Evolutionary conservation across 37 sponge, comb jelly and placozoan genomes (phyloP).

Genomic region (Ianthella basta): DNA sequence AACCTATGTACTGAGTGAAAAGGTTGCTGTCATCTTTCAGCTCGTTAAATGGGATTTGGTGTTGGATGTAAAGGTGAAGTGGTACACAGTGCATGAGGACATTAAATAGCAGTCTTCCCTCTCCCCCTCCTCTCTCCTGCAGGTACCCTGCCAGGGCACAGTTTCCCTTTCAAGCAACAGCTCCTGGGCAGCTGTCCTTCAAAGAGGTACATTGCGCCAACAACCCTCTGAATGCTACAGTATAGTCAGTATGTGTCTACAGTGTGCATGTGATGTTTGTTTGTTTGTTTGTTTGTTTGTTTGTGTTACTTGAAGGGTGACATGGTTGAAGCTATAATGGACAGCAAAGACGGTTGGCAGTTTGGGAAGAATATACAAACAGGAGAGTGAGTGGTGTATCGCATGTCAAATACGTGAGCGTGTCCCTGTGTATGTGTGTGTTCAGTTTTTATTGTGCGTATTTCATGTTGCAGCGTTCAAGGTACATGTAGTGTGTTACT

Average conservation of each 20-base stretch:
- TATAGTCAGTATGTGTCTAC: background rate
- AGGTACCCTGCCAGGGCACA: slow-evolving; percentile 65
- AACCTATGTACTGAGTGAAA: too few species aligned
- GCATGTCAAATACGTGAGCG: background rate
- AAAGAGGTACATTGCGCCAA: slow-evolving; percentile 43
- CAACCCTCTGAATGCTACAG: background rate
- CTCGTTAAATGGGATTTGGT: too few species aligned
- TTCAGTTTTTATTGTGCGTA: too few species aligned
- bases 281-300: background rate
- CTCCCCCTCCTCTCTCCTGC: background rate
- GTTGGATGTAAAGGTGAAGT: too few species aligned
- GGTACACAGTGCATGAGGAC: too few species aligned
- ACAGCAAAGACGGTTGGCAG: slow-evolving; percentile 79
- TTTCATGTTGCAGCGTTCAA: too few species aligned
- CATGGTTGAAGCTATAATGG: slow-evolving; percentile 70
- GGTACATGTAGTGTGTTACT: too few species aligned
- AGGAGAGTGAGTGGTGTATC: slow-evolving; percentile 47
- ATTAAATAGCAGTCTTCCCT: too few species aligned
- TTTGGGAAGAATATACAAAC: slow-evolving; percentile 71
- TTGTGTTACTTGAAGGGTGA: slow-evolving; percentile 60
- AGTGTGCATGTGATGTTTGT: background rate
- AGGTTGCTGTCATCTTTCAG: too few species aligned
- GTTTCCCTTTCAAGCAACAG: slow-evolving; percentile 37
- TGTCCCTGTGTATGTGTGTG: too few species aligned
- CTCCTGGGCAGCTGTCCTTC: slow-evolving; percentile 49